Conservation (phyloP, 2,888 invertebrate genomes). For the Phyto melanocephala region DNA sequence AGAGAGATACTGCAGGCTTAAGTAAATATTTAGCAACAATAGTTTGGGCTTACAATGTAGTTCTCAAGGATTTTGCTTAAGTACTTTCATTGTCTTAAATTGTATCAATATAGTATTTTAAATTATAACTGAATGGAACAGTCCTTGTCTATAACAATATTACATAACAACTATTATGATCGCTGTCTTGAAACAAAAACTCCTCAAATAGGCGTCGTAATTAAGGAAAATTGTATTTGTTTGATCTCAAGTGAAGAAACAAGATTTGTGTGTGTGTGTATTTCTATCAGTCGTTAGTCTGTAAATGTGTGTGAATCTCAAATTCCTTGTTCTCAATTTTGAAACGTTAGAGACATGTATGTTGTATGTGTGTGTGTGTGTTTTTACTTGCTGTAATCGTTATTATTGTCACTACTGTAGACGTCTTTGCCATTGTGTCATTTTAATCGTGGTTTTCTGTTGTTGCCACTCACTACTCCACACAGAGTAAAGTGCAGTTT, state of each 20-base stretch:
- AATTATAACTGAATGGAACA: too few relatives aligned
- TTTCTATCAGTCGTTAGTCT: background rate
- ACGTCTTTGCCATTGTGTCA: constrained; percentile 50
- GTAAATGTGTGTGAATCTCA: constrained; percentile 20
- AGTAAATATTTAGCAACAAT: too few relatives aligned
- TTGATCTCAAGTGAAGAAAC: background rate
- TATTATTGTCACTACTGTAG: constrained; percentile 53
- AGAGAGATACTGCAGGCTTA: too few relatives aligned
- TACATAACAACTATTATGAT: too few relatives aligned
- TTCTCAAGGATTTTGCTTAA: too few relatives aligned
- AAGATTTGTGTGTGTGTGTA: background rate
- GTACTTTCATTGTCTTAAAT: too few relatives aligned
- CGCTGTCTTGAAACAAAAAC: too few relatives aligned
- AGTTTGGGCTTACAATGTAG: too few relatives aligned
- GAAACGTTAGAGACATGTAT: background rate
- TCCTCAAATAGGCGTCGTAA: background rate
- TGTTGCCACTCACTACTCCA: constrained; percentile 47
- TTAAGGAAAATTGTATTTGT: background rate
- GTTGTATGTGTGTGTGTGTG: background rate
- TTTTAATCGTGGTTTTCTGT: constrained; percentile 52
- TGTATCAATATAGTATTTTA: too few relatives aligned
- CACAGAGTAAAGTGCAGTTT: constrained; percentile 55
- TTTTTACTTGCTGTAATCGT: constrained; percentile 28
- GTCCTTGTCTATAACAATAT: too few relatives aligned
- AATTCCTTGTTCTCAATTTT: constrained; percentile 38